A percentile compares a stretch with the other conserved stretches of the same genome.
Conservation (phyloP, 2,888 invertebrate species). For the Uloborus plumipes region DNA sequence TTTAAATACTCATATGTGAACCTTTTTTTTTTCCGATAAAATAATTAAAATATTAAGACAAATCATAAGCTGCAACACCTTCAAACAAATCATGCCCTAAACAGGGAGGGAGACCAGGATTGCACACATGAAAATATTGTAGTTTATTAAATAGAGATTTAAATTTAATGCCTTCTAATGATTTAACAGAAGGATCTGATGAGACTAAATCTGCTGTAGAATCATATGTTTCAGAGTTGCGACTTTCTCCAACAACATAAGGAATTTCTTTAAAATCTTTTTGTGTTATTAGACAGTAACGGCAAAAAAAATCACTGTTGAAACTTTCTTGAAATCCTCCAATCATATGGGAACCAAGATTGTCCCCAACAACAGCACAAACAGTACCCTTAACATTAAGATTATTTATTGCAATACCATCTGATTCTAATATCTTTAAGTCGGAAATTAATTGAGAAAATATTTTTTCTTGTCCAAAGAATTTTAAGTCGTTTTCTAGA, state of each 20-base stretch:
- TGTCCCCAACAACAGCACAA: not conserved
- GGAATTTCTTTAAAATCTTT: not conserved
- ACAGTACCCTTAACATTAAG: conserved; percentile 2
- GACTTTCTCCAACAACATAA: not conserved
- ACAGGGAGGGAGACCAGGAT: conserved; percentile 1
- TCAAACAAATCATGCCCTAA: conserved; percentile 6
- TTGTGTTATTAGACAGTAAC: not conserved
- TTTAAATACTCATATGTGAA: conserved; percentile 1
- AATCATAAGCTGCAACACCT: conserved; percentile 6
- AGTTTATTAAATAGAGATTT: not conserved
- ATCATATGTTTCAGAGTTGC: conserved; percentile 2
- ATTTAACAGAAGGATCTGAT: no score
- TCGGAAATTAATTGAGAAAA: not conserved
- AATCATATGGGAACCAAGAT: conserved; percentile 2
- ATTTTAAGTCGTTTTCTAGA: not conserved
- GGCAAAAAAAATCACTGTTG: conserved; percentile 1
- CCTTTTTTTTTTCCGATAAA: not conserved
- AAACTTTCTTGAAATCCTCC: not conserved
- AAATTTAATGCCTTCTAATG: not conserved
- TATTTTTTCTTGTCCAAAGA: conserved; percentile 6
- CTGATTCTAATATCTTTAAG: not conserved
- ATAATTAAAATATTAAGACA: not conserved
- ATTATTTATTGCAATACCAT: not conserved
- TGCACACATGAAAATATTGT: conserved; percentile 8
- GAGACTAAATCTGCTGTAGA: not conserved